Base-by-base conservation (phyloP, 2,888 invertebrate genomes). In the Sphecodes monilicornis region DNA sequence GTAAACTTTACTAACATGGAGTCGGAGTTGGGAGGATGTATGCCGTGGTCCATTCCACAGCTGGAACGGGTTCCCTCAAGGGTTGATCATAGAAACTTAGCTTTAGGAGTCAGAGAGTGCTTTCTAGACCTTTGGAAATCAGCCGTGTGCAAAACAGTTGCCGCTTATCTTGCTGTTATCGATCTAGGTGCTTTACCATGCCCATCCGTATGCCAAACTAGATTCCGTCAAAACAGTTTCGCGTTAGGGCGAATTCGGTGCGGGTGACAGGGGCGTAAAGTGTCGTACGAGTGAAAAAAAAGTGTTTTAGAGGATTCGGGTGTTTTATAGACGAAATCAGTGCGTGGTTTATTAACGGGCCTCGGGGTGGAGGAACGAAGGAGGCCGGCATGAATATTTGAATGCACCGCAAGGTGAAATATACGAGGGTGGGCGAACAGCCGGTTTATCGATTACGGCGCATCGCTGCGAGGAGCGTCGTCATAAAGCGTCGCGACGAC, bases 391-490 rank as follows among this genome's bases (percentile, higher is more conserved):
- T 90, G 89, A 90, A 90, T 90, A 90, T 90, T 90, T 90, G 89
- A 90, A 82, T 82, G 86, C 76, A 83, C 39, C 64, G 84, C 87
- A 82, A 87, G 82, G 81, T 82, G 87, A 86, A 89, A 89, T 76
- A 82, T 87, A 85, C 80, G 73, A 82, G 85, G 78, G 85, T 88
- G 89, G 90, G 88, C 87, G 89, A 76, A 75, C 71, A 77, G 89
- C 80, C 86, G 86, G 86, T 86, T 89, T 90, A 90, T 90, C 90
- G 90, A 90, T 90, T 87, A 79, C 88, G 86, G 87, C 86, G 90
- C 90, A 88, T 88, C 88, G 83, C 75, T 72, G 66, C 86, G 90
- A 32, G 18, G 83, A 85, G 74, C 88, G 77, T 87, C 89, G 78
- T 72, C 79, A 83, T 82, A 82, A 82, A 81, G 87, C 86, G 87